A percentile compares a stretch with the other conserved stretches of the same genome.
phyloP scores from a whole-genome alignment of 23 tunicate genomes.

The Ascidia mentula region DNA sequence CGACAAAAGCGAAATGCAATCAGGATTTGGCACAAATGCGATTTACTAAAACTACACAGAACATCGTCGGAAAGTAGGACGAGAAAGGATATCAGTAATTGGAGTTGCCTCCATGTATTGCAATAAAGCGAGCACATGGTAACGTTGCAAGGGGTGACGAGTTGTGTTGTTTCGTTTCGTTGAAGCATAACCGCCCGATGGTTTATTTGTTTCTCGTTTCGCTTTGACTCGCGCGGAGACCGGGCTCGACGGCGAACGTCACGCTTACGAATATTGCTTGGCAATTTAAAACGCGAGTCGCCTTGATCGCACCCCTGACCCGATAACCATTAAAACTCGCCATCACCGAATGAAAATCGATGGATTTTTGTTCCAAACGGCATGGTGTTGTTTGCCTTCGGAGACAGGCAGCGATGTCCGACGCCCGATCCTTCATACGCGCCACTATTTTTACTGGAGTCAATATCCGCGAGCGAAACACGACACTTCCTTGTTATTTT shows the following conservation, averaged over 20 bases:
- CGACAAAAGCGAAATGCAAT: too few species aligned
- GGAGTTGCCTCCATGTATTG: too few species aligned
- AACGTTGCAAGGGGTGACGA: too few species aligned
- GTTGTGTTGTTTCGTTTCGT: conserved; percentile 7
- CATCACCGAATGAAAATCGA: too few species aligned
- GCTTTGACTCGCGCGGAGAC: conserved; percentile 5
- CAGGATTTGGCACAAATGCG: too few species aligned
- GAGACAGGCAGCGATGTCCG: background rate
- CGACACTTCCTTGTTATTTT: conserved; percentile 1
- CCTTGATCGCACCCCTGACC: background rate
- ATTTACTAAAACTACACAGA: too few species aligned
- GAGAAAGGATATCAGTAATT: too few species aligned
- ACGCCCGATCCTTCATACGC: background rate
- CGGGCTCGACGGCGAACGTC: background rate
- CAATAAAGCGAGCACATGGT: too few species aligned
- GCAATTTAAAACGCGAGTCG: background rate
- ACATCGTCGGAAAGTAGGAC: too few species aligned
- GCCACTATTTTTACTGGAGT: background rate
- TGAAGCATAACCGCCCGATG: background rate
- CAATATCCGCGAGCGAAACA: background rate
- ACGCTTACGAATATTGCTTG: background rate
- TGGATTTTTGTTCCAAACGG: too few species aligned
- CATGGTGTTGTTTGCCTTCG: too few species aligned
- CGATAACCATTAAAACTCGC: background rate
- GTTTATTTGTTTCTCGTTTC: background rate